Conservation (phyloP, 2,113 vertebrate genomes). For the Pontoporia blainvillei region DNA sequence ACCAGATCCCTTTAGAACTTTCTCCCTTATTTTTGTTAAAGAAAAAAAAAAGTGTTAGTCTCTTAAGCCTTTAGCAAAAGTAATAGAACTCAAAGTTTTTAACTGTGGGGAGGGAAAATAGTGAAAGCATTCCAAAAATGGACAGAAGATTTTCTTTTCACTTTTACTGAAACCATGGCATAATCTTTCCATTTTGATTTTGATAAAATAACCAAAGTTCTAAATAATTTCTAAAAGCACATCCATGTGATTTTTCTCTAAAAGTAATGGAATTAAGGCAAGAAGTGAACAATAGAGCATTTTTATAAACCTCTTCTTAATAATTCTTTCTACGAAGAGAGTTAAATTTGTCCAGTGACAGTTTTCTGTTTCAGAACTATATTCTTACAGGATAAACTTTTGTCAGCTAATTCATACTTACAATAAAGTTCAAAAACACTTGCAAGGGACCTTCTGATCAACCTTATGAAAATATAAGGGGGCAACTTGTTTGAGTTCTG, state of each 20-base stretch:
- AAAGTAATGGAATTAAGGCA: background rate
- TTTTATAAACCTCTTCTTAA: background rate
- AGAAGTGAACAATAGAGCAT: background rate
- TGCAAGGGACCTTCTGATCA: background rate
- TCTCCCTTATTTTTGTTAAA: background rate
- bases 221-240: background rate
- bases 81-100: background rate
- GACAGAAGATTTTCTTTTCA: background rate
- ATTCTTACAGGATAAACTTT: background rate
- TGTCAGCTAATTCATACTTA: background rate
- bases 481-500: background rate
- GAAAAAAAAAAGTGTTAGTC: background rate
- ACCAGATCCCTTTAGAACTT: background rate
- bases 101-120: background rate
- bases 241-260: background rate
- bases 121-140: background rate
- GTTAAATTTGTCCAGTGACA: background rate
- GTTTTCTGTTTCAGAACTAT: background rate
- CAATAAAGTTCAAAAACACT: background rate
- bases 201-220: background rate
- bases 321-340: background rate
- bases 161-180: background rate
- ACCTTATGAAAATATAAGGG: background rate
- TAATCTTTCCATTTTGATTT: background rate
- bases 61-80: background rate